Evolutionary conservation across 2,888 invertebrate genomes (phyloP).

Genomic region (Coecobrya sp.): DNA sequence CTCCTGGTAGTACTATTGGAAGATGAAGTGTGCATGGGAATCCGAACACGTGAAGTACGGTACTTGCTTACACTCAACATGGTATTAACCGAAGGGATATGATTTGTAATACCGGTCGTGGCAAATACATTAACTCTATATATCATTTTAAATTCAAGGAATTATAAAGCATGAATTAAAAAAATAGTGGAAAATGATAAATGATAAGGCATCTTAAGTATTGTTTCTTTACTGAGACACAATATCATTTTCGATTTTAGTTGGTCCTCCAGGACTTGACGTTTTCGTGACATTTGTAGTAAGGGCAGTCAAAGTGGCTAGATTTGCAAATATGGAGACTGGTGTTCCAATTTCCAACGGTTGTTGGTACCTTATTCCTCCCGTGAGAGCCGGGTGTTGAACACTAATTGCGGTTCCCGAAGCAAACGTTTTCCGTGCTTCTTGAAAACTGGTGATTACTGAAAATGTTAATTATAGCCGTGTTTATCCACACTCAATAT

Average conservation of each 20-base stretch:
- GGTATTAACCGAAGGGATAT: slow-evolving; percentile 84
- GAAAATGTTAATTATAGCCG: background rate
- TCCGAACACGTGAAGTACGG: slow-evolving; percentile 74
- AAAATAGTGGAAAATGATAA: background rate
- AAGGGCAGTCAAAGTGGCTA: slow-evolving; percentile 67
- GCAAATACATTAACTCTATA: slow-evolving; percentile 83
- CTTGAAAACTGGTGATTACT: slow-evolving; percentile 61
- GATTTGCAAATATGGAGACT: slow-evolving; percentile 82
- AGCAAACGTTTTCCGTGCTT: slow-evolving; percentile 70
- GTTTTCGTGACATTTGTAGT: slow-evolving; percentile 60
- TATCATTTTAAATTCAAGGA: slow-evolving; percentile 10
- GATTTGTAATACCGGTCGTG: slow-evolving; percentile 82
- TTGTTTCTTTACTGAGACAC: slow-evolving; percentile 53
- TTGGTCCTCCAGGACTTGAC: slow-evolving; percentile 33
- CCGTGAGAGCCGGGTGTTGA: slow-evolving; percentile 74
- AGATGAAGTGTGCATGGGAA: slow-evolving; percentile 78
- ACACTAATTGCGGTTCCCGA: slow-evolving; percentile 53
- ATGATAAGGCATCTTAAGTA: too few species aligned
- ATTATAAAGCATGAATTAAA: background rate
- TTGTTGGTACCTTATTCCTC: slow-evolving; percentile 84
- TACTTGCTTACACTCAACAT: slow-evolving; percentile 75
- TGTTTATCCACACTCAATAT: background rate
- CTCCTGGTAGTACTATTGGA: slow-evolving; percentile 14
- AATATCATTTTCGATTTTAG: slow-evolving; percentile 41
- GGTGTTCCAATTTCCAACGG: slow-evolving; percentile 86